These are phyloP conservation scores for Barypeithes pellucidus DNA, from an alignment of 2,888 invertebrate species.

Conservation along the genomic window DNA sequence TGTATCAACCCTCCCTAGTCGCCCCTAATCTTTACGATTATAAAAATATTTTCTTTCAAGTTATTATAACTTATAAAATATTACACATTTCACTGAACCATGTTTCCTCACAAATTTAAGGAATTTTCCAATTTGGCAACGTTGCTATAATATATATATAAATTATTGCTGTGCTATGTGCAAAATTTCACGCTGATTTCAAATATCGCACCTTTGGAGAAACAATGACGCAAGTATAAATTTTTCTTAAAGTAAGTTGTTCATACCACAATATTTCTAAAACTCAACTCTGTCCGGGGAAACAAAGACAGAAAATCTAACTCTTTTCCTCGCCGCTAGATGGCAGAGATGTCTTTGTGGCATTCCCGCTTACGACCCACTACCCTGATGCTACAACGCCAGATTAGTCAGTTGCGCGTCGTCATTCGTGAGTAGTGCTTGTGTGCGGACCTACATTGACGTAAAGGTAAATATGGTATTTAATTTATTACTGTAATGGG, in stretches of 20 bases:
- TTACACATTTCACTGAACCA: too few relatives aligned
- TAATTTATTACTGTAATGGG: conserved; percentile 4
- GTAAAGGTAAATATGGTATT: conserved; percentile 17
- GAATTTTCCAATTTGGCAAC: too few relatives aligned
- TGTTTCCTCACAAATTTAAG: too few relatives aligned
- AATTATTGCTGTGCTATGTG: too few relatives aligned
- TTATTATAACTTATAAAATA: too few relatives aligned
- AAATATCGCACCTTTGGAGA: conserved; percentile 5
- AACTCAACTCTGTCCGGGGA: conserved; percentile 2
- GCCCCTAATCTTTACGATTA: too few relatives aligned
- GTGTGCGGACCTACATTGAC: conserved; percentile 9
- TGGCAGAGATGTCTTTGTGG: conserved; percentile 1
- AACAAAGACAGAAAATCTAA: conserved; percentile 18
- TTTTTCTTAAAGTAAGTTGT: conserved; percentile 4
- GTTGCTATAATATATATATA: too few relatives aligned
- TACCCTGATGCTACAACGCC: conserved; percentile 7
- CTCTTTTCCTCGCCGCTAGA: conserved; percentile 2
- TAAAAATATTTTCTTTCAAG: too few relatives aligned
- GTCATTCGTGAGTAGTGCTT: neutral
- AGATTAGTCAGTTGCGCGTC: conserved; percentile 10
- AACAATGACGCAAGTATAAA: too few relatives aligned
- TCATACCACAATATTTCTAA: conserved; percentile 3
- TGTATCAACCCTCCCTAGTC: too few relatives aligned
- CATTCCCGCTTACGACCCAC: neutral
- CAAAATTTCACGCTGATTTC: too few relatives aligned